Base-by-base conservation (phyloP, 2,888 invertebrate genomes). In the Ellobium chinense region DNA sequence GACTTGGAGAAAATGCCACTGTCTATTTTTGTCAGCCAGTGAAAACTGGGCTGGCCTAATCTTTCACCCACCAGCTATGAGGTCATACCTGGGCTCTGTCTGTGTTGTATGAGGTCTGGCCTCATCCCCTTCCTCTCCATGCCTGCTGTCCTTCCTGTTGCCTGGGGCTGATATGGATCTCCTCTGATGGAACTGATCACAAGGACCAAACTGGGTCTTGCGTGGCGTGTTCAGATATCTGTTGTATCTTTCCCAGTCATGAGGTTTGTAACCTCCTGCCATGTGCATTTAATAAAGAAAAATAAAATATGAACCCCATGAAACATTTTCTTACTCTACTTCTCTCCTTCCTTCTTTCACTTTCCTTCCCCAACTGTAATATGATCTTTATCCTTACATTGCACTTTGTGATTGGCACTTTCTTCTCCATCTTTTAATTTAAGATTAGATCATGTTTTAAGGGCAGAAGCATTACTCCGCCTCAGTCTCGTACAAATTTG, bases 181-280 rank as follows among this genome's bases (percentile, higher is more conserved):
- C 3, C 46, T 74, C n/a, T 73, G 60, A n/a, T 73, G 34, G 34
- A 36, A 62, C 2, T 69, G 39, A 58, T 73, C 73, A 37, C 70
- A 81, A 31, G 63, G 63, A 0, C 83, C 80, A 31, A 54, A 74
- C 75, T 84, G 81, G 12, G 81, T 82, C 80, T 82, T 77, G 69
- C 85, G 68, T 31, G 77, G 80, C 21, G 60, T 79, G 34, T 78
- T 72, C 36, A 87, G 84, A 62, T 83, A 87, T 12, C 74, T 66
- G 21, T 74, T 39, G 66, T 86, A 87, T 37, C 79, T 80, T 37
- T 80, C 80, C 21, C 79, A 81, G 60, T 86, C 85, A 24, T 76
- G 70, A 3, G 37, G 31, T 27, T 78, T 70, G 63, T 84, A 82
- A 29, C 76, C 69, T 7, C 84, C 85, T 85, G 79, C 21, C 56